These are phyloP conservation scores for Drosophila elegans DNA, from an alignment of 1,140 invertebrate genomes.

Conservation along the genomic window DNA sequence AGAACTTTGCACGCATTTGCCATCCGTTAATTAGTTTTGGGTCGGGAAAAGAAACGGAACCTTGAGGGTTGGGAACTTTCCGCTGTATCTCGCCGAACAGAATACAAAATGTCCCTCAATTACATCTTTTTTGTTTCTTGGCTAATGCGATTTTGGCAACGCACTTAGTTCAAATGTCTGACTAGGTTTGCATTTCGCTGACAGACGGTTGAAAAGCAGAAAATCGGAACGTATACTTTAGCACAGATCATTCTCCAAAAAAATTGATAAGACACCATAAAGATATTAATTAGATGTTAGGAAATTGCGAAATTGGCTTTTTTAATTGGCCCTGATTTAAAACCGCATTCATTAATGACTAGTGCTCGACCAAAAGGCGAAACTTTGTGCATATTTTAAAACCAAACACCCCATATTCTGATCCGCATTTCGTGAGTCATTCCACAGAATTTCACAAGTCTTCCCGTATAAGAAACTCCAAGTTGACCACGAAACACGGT, in stretches of 20 bases:
- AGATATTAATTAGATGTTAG: too few relatives aligned
- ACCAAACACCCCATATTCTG: conserved; percentile 4
- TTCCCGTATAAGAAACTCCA: not conserved
- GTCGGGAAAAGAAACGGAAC: conserved; percentile 24
- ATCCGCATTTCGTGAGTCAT: conserved; percentile 7
- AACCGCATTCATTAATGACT: conserved; percentile 4
- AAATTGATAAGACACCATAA: too few relatives aligned
- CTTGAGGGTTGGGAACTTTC: conserved; percentile 22
- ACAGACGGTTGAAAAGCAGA: conserved; percentile 6
- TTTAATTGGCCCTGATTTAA: not conserved
- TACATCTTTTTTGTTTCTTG: not conserved
- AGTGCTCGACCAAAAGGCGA: not conserved
- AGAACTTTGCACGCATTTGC: conserved; percentile 30
- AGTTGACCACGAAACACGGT: not conserved
- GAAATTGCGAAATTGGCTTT: too few relatives aligned
- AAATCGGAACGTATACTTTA: not conserved
- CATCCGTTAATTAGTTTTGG: conserved; percentile 49
- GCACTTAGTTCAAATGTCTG: conserved; percentile 10
- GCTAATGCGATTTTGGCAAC: conserved; percentile 26
- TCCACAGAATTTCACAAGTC: not conserved
- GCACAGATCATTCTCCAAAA: too few relatives aligned
- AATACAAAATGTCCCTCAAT: conserved; percentile 22
- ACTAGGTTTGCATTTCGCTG: conserved; percentile 13
- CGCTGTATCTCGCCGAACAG: conserved; percentile 4
- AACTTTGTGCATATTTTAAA: conserved; percentile 8